Conservation (phyloP, 2,888 invertebrate species). For the Eretmocerus hayati region DNA sequence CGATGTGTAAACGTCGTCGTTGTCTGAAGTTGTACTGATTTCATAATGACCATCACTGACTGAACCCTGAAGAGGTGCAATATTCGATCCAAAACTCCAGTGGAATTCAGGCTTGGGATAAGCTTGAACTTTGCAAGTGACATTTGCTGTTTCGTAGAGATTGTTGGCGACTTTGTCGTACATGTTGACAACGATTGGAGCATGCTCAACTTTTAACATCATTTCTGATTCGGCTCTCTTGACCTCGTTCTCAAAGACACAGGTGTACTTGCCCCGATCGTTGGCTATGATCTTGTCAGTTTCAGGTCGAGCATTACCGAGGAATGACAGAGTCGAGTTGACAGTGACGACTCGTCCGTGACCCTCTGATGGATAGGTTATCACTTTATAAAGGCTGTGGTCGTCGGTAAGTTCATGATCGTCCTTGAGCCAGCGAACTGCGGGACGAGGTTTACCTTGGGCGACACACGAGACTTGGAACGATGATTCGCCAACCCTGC, state of each 20-base stretch:
- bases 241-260: constrained; percentile 84
- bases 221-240: constrained; percentile 81
- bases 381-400: constrained; percentile 72
- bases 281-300: constrained; percentile 71
- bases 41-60: constrained; percentile 77
- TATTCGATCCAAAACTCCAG: constrained; percentile 77
- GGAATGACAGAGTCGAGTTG: constrained; percentile 74
- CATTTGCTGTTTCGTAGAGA: constrained; percentile 74
- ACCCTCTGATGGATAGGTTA: constrained; percentile 68
- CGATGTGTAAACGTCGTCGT: constrained; percentile 80
- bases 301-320: constrained; percentile 69
- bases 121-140: constrained; percentile 82
- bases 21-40: constrained; percentile 71
- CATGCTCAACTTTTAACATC: constrained; percentile 86
- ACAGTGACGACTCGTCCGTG: constrained; percentile 75
- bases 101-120: constrained; percentile 90
- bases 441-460: constrained; percentile 80
- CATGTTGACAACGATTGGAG: constrained; percentile 78
- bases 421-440: constrained; percentile 80
- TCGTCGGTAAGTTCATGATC: constrained; percentile 71
- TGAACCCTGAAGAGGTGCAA: constrained; percentile 67
- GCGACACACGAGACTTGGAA: constrained; percentile 79
- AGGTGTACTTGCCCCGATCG: constrained; percentile 82
- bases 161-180: constrained; percentile 86
- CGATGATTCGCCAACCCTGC: constrained; percentile 67